phyloP scores from a whole-genome alignment of 2,888 invertebrate genomes.

The Ophion ventricosus region DNA sequence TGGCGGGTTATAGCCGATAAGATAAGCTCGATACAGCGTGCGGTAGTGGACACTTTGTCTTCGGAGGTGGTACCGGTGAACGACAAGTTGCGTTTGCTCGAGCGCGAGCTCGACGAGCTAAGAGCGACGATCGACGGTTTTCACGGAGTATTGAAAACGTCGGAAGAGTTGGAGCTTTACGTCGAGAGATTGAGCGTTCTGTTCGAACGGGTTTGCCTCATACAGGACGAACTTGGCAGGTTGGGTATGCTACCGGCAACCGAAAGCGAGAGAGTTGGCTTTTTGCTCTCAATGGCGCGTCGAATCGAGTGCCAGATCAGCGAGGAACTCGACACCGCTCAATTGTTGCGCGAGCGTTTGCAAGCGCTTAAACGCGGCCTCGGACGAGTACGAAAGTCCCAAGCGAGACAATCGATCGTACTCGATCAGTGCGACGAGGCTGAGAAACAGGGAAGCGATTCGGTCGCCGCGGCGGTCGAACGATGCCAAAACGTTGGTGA shows the following conservation, averaged over 20 bases:
- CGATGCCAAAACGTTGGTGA: conserved; percentile 90
- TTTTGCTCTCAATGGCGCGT: conserved; percentile 88
- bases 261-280: conserved; percentile 91
- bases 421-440: conserved; percentile 89
- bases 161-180: conserved; percentile 92
- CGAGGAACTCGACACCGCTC: conserved; percentile 91
- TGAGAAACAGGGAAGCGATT: conserved; percentile 90
- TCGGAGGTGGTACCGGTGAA: conserved; percentile 90
- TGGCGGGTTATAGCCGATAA: conserved; percentile 88
- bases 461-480: conserved; percentile 90
- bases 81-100: conserved; percentile 90
- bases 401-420: conserved; percentile 84
- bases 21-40: conserved; percentile 88
- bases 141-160: conserved; percentile 91
- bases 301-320: conserved; percentile 89
- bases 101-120: conserved; percentile 91
- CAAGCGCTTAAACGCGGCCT: conserved; percentile 89
- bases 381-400: conserved; percentile 88
- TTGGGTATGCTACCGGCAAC: conserved; percentile 89
- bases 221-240: conserved; percentile 91
- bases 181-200: conserved; percentile 92
- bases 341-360: conserved; percentile 90
- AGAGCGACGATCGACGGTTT: conserved; percentile 88
- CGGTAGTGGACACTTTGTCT: conserved; percentile 89
- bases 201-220: conserved; percentile 89